Base-by-base conservation (phyloP, 2,888 invertebrate species). In the Caenorhabditis sp. region DNA sequence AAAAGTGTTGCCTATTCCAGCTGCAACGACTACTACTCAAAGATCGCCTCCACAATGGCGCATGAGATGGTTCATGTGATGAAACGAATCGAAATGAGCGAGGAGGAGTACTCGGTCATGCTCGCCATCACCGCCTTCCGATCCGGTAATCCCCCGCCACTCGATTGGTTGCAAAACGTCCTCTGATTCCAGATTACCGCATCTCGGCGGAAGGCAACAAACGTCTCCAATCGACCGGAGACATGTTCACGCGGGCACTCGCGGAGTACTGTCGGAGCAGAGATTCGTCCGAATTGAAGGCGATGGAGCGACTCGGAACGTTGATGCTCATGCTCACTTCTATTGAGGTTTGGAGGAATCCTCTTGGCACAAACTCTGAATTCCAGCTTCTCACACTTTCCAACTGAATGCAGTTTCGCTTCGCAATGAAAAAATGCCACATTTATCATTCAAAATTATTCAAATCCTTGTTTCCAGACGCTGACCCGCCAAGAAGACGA, bases 401-500 rank as follows among this genome's bases (percentile, higher is more conserved):
- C n/a, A n/a, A n/a, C n/a, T n/a, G n/a, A n/a, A n/a, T n/a, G n/a
- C n/a, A n/a, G n/a, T n/a, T n/a, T n/a, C n/a, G n/a, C n/a, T n/a
- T n/a, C n/a, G n/a, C n/a, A n/a, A n/a, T n/a, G n/a, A n/a, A n/a
- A n/a, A n/a, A n/a, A n/a, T n/a, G n/a, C n/a, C n/a, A n/a, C n/a
- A n/a, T n/a, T n/a, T n/a, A n/a, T n/a, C n/a, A n/a, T n/a, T n/a
- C n/a, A n/a, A n/a, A n/a, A n/a, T n/a, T n/a, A n/a, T n/a, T n/a
- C n/a, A n/a, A n/a, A n/a, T 35, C 0, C 0, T 9, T 26, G 22
- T 8, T 53, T 63, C 79, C 66, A 82, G 81, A 48, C 52, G 7
- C 74, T 83, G 5, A 76, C 81, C 20, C 78, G 80, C 22, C 59
- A 70, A 50, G 81, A 83, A 50, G 83, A 83, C 72, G 83, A 83